A percentile compares a stretch with the other conserved stretches of the same genome.
Conservation (phyloP, 2,797 vertebrate genomes). For the Brachyrhaphis roseni region DNA sequence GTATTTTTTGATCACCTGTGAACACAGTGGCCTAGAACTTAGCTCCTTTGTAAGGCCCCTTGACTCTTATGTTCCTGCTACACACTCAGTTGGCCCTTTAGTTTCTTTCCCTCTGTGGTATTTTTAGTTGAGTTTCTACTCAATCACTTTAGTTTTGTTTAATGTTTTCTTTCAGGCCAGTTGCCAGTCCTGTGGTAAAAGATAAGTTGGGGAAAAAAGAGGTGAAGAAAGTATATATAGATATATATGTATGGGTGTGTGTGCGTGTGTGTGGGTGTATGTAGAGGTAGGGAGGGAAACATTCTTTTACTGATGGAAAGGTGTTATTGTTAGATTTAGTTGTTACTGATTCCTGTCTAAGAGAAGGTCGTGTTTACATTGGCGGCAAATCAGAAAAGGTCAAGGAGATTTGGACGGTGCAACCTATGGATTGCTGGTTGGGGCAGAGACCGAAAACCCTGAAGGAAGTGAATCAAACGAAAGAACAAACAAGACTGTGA, state of each 20-base stretch:
- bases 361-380: slow-evolving; percentile 75
- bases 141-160: slow-evolving; percentile 67
- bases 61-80: slow-evolving; percentile 56
- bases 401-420: slow-evolving; percentile 79
- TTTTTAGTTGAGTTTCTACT: slow-evolving; percentile 69
- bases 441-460: slow-evolving; percentile 53
- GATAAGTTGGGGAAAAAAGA: slow-evolving; percentile 49
- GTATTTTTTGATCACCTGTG: slow-evolving; percentile 66
- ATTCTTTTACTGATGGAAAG: slow-evolving; percentile 60
- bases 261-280: neutral
- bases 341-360: slow-evolving; percentile 66
- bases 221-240: slow-evolving; percentile 36
- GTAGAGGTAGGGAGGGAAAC: slow-evolving; percentile 25
- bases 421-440: slow-evolving; percentile 95
- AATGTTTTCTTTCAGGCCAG: slow-evolving; percentile 65
- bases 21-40: slow-evolving; percentile 77
- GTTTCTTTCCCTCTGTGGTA: slow-evolving; percentile 64
- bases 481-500: slow-evolving; percentile 28
- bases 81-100: slow-evolving; percentile 58
- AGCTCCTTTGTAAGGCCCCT: slow-evolving; percentile 70
- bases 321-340: slow-evolving; percentile 73
- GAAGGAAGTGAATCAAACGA: slow-evolving; percentile 29
- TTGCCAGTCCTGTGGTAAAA: slow-evolving; percentile 50
- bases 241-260: slow-evolving; percentile 1
- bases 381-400: slow-evolving; percentile 64